Conservation (phyloP, 2,113 vertebrate genomes). For the Caloenas nicobarica region DNA sequence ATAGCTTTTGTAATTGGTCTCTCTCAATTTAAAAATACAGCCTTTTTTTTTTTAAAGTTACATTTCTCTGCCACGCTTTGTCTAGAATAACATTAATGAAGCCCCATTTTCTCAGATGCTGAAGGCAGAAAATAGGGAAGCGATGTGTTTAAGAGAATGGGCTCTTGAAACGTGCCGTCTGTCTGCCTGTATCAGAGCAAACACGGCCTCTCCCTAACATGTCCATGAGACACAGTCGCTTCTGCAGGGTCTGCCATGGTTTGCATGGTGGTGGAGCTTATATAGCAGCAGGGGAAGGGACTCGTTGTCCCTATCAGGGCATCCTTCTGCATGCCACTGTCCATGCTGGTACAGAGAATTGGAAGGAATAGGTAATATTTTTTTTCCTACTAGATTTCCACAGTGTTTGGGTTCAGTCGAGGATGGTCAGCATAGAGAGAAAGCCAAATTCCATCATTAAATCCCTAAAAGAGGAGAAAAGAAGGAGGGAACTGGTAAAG, state of each 20-base stretch:
- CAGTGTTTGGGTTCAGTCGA: fast-evolving
- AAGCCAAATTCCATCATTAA: background rate
- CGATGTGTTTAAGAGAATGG: background rate
- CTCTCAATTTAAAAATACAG: conserved; percentile 63
- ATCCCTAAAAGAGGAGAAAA: background rate
- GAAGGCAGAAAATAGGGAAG: conserved; percentile 29
- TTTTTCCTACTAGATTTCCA: background rate
- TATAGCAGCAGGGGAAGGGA: background rate
- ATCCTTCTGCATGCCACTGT: background rate
- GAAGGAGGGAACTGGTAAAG: background rate
- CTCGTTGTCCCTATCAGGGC: background rate
- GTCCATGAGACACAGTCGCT: fast-evolving
- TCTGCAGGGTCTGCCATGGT: fast-evolving
- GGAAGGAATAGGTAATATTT: fast-evolving
- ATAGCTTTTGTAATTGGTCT: conserved; percentile 70
- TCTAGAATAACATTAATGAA: conserved; percentile 59
- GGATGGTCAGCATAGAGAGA: background rate
- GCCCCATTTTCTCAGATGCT: conserved; percentile 31
- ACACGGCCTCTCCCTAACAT: background rate
- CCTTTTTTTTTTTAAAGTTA: conserved; percentile 44
- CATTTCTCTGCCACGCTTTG: conserved; percentile 53
- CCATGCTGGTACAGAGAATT: background rate
- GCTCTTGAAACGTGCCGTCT: background rate
- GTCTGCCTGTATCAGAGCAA: background rate
- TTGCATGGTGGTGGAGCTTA: fast-evolving